Evolutionary conservation across 2,797 vertebrate genomes (phyloP).

Genomic region (Poeciliopsis gracilis): DNA sequence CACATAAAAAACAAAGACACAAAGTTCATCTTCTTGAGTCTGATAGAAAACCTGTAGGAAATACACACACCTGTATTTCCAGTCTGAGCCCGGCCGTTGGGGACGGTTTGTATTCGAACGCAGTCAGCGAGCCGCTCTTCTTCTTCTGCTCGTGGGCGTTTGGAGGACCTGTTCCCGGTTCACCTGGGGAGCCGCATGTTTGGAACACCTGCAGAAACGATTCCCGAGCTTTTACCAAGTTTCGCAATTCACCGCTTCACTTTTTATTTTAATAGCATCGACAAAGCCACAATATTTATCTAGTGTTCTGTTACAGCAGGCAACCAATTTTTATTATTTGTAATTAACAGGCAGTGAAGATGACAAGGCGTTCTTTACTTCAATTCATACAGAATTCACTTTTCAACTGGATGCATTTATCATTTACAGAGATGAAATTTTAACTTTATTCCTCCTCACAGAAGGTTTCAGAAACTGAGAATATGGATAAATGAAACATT

Average conservation of each 20-base stretch:
- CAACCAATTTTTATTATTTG: background rate
- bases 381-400: background rate
- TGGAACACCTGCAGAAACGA: constrained; percentile 84
- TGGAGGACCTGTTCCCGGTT: constrained; percentile 80
- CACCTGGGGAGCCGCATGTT: constrained; percentile 86
- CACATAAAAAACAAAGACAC: background rate
- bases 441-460: background rate
- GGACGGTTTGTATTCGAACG: constrained; percentile 78
- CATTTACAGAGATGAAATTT: background rate
- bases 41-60: background rate
- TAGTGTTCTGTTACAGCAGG: background rate
- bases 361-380: background rate
- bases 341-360: background rate
- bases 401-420: background rate
- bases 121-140: constrained; percentile 73
- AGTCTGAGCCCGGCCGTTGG: constrained; percentile 73
- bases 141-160: constrained; percentile 77
- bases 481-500: background rate
- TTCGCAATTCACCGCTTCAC: no score
- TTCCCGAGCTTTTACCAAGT: background rate
- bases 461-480: background rate
- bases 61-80: constrained; percentile 86
- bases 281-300: background rate
- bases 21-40: background rate
- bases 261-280: background rate